Percentiles rank a stretch among this genome's conserved stretches.
phyloP scores from a whole-genome alignment of 2,797 vertebrate species.

The Harpagifer antarcticus region DNA sequence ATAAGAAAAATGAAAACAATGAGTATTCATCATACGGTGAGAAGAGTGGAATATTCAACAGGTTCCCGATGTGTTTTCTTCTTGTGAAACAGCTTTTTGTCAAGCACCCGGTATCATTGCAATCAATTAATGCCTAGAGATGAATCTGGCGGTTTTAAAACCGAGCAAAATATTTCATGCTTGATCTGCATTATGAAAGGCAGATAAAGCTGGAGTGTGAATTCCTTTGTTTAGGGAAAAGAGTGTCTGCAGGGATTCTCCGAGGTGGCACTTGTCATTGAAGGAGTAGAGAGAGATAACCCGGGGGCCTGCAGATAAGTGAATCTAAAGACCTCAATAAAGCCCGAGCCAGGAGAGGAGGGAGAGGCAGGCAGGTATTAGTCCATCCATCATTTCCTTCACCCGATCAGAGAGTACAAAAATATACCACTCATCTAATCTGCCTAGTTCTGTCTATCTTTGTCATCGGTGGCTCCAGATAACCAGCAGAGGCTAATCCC shows the following conservation, averaged over 20 bases:
- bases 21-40: conserved; percentile 28
- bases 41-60: conserved; percentile 22
- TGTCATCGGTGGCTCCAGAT: conserved; percentile 72
- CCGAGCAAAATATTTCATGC: not conserved
- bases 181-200: conserved; percentile 29
- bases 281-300: conserved; percentile 71
- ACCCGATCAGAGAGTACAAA: conserved; percentile 76
- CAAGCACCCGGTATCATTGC: not conserved
- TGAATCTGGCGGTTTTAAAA: conserved; percentile 15
- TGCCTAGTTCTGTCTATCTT: conserved; percentile 69
- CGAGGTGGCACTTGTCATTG: conserved; percentile 73
- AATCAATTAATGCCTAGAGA: conserved; percentile 21
- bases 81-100: conserved; percentile 8
- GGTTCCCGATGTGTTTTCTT: not conserved
- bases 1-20: conserved; percentile 56
- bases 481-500: conserved; percentile 62
- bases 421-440: conserved; percentile 79
- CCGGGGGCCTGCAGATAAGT: conserved; percentile 76
- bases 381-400: conserved; percentile 82
- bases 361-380: conserved; percentile 75
- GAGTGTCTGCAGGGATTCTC: conserved; percentile 55
- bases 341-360: conserved; percentile 63
- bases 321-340: conserved; percentile 84
- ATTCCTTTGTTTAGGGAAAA: conserved; percentile 61
- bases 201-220: conserved; percentile 7